These are phyloP conservation scores for Teleiodes luculella DNA, from an alignment of 2,888 invertebrate genomes.

Conservation along the genomic window DNA sequence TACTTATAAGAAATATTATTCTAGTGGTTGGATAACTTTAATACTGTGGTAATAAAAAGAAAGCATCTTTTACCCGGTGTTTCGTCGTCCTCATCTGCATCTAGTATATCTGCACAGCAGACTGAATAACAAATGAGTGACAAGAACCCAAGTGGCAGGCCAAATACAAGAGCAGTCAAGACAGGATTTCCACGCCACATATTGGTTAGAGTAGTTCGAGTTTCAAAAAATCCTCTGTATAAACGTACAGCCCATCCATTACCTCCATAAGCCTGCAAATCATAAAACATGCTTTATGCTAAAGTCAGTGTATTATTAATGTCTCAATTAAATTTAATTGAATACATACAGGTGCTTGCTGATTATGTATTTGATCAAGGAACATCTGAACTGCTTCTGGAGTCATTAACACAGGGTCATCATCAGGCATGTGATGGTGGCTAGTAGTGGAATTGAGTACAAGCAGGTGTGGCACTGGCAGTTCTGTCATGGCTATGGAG, in stretches of 20 bases:
- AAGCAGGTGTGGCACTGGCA: slow-evolving; percentile 90
- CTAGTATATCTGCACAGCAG: slow-evolving; percentile 96
- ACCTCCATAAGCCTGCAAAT: slow-evolving; percentile 88
- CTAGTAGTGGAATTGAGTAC: slow-evolving; percentile 95
- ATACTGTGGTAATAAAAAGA: too few species aligned
- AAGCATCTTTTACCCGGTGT: slow-evolving; percentile 41
- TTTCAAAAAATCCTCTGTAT: slow-evolving; percentile 90
- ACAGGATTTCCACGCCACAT: slow-evolving; percentile 98
- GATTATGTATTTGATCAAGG: slow-evolving; percentile 86
- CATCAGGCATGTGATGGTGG: slow-evolving; percentile 94
- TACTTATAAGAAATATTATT: neutral
- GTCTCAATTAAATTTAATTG: neutral
- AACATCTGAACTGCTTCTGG: slow-evolving; percentile 87
- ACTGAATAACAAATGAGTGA: slow-evolving; percentile 96
- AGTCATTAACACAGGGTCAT: slow-evolving; percentile 89
- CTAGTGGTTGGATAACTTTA: too few species aligned
- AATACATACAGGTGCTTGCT: slow-evolving; percentile 84
- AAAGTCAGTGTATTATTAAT: neutral
- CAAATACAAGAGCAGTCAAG: slow-evolving; percentile 94
- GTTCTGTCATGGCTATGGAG: slow-evolving; percentile 92
- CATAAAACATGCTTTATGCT: neutral
- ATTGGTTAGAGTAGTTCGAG: slow-evolving; percentile 85
- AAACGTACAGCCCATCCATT: slow-evolving; percentile 86
- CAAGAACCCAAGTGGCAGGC: slow-evolving; percentile 94
- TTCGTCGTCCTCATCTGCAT: slow-evolving; percentile 92